Evolutionary conservation across 2,113 vertebrate species (phyloP).

Genomic region (Planiliza haematocheilus): DNA sequence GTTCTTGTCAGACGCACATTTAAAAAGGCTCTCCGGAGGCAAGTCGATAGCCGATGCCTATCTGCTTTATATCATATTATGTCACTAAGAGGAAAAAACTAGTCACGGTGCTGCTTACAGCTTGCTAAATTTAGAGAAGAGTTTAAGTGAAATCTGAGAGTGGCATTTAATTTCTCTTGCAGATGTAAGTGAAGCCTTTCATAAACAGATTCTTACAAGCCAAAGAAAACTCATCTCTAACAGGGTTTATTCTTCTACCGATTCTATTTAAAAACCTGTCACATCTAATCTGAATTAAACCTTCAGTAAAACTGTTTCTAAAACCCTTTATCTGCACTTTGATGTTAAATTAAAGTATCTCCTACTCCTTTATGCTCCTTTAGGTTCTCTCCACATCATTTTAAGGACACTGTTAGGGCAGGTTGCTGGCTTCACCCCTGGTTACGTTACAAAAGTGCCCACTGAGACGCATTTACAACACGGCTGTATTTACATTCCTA

Average conservation of each 20-base stretch:
- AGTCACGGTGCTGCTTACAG: neutral
- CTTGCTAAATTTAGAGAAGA: constrained; percentile 9
- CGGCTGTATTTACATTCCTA: constrained; percentile 69
- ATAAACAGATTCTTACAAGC: neutral
- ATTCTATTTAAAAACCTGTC: constrained; percentile 2
- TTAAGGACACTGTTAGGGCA: constrained; percentile 1
- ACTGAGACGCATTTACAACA: constrained; percentile 22
- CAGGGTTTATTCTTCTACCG: neutral
- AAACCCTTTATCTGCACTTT: neutral
- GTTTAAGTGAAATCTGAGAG: neutral
- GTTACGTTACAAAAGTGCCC: constrained; percentile 19
- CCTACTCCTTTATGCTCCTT: too few species aligned
- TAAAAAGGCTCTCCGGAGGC: constrained; percentile 41
- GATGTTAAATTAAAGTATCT: neutral
- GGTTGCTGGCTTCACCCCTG: neutral
- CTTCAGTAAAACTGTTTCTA: neutral
- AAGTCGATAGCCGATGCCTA: constrained; percentile 43
- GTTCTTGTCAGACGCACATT: constrained; percentile 53
- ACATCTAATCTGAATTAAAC: neutral
- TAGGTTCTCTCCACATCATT: neutral
- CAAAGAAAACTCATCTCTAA: neutral
- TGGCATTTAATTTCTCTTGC: constrained; percentile 2
- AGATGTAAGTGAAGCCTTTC: constrained; percentile 6
- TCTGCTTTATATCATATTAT: constrained; percentile 34
- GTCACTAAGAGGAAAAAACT: constrained; percentile 33